These are phyloP conservation scores for Malachius bipustulatus DNA, from an alignment of 2,888 invertebrate genomes.

Conservation along the genomic window DNA sequence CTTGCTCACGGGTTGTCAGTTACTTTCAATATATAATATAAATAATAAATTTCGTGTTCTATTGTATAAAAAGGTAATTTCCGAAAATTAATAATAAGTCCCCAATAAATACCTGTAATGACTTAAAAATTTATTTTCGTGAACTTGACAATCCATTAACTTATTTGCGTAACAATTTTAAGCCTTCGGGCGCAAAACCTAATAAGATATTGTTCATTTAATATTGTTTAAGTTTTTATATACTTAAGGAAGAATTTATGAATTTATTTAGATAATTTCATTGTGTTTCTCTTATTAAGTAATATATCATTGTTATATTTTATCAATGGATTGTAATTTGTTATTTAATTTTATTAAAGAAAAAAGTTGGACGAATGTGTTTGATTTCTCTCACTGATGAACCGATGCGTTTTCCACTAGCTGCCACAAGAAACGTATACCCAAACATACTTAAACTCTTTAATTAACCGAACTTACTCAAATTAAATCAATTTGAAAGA, in stretches of 20 bases:
- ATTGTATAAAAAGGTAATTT: slow-evolving; percentile 27
- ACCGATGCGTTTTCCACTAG: neutral
- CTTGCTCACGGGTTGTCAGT: slow-evolving; percentile 17
- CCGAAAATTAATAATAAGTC: slow-evolving; percentile 21
- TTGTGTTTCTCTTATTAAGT: slow-evolving; percentile 4
- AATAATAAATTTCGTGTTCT: slow-evolving; percentile 28
- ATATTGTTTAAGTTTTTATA: too few relatives aligned
- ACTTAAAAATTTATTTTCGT: slow-evolving; percentile 22
- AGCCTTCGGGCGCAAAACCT: too few relatives aligned
- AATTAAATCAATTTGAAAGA: too few relatives aligned
- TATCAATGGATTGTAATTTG: slow-evolving; percentile 39
- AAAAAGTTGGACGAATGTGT: slow-evolving; percentile 10
- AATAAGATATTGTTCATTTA: too few relatives aligned
- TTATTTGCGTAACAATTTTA: too few relatives aligned
- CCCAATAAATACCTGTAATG: slow-evolving; percentile 21
- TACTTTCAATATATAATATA: slow-evolving; percentile 29
- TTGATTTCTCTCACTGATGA: neutral
- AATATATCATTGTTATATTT: slow-evolving; percentile 34
- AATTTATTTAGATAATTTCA: too few relatives aligned
- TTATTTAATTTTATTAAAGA: slow-evolving; percentile 36
- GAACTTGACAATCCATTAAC: slow-evolving; percentile 34
- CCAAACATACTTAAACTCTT: neutral
- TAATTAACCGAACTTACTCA: neutral
- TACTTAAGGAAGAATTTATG: too few relatives aligned
- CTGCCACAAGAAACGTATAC: neutral